phyloP scores from a whole-genome alignment of 2,888 invertebrate genomes.

The Acanthosepion pharaonis region DNA sequence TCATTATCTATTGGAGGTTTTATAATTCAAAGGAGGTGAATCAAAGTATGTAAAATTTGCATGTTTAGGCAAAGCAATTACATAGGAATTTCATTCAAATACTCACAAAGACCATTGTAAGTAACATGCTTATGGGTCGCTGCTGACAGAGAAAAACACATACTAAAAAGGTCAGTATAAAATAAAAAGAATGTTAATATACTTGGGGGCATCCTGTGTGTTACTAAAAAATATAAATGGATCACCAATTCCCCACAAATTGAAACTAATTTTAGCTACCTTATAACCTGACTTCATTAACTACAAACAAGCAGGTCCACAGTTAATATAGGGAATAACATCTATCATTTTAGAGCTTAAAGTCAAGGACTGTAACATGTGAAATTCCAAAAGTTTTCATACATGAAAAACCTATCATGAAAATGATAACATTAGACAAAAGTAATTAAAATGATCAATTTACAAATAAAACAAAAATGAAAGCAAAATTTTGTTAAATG shows the following conservation, averaged over 20 bases:
- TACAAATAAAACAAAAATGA: neutral
- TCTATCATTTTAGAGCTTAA: neutral
- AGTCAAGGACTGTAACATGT: neutral
- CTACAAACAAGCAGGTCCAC: neutral
- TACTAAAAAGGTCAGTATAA: neutral
- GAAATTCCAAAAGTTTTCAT: neutral
- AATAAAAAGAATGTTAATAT: neutral
- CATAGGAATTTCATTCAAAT: neutral
- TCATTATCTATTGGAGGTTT: neutral
- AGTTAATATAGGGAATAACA: neutral
- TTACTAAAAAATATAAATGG: neutral
- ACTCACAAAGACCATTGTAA: slow-evolving; percentile 44
- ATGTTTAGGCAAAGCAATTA: neutral
- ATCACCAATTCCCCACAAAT: neutral
- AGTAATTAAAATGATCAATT: neutral
- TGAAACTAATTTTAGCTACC: neutral
- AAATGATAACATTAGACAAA: neutral
- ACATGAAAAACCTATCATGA: neutral
- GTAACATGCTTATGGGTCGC: neutral
- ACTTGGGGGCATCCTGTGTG: neutral
- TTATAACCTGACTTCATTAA: neutral
- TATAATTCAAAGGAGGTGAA: neutral
- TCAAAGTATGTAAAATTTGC: neutral
- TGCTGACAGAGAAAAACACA: neutral
- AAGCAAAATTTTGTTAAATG: neutral